phyloP scores from a whole-genome alignment of 1,140 invertebrate species.

The Hesperophylax magnus region DNA sequence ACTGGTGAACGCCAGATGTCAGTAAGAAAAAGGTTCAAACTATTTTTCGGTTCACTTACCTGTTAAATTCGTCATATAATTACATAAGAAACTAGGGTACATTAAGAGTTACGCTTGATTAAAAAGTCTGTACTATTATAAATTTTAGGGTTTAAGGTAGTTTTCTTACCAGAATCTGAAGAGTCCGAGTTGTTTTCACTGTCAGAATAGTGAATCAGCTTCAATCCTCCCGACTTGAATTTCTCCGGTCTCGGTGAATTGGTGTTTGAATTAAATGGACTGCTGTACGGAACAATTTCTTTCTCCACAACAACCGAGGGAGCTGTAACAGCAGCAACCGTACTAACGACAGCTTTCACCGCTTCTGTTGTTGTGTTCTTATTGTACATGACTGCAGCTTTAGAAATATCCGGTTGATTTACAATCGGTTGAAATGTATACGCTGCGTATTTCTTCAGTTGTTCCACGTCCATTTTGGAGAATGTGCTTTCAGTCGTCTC shows the following conservation, averaged over 20 bases:
- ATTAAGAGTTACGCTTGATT: too few relatives aligned
- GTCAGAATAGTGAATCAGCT: conserved; percentile 73
- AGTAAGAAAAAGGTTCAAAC: too few relatives aligned
- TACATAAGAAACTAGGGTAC: too few relatives aligned
- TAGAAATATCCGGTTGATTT: conserved; percentile 59
- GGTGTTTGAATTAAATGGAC: conserved; percentile 35
- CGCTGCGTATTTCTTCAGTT: conserved; percentile 20
- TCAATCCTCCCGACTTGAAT: conserved; percentile 68
- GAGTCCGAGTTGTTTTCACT: conserved; percentile 68
- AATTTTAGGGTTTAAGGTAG: too few relatives aligned
- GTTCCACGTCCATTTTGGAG: conserved; percentile 30
- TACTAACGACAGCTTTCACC: neutral
- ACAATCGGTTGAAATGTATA: neutral
- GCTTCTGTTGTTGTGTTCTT: neutral
- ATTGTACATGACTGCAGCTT: conserved; percentile 62
- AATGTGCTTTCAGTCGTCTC: conserved; percentile 13
- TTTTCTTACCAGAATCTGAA: conserved; percentile 56
- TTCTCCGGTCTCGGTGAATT: conserved; percentile 50
- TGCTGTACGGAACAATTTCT: conserved; percentile 24
- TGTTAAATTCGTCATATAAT: too few relatives aligned
- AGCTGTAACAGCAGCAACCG: neutral
- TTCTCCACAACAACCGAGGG: neutral
- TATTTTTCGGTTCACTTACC: too few relatives aligned
- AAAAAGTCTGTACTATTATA: too few relatives aligned
- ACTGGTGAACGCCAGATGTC: too few relatives aligned